phyloP scores from a whole-genome alignment of 2,797 vertebrate genomes.

The Sebastes jordani region DNA sequence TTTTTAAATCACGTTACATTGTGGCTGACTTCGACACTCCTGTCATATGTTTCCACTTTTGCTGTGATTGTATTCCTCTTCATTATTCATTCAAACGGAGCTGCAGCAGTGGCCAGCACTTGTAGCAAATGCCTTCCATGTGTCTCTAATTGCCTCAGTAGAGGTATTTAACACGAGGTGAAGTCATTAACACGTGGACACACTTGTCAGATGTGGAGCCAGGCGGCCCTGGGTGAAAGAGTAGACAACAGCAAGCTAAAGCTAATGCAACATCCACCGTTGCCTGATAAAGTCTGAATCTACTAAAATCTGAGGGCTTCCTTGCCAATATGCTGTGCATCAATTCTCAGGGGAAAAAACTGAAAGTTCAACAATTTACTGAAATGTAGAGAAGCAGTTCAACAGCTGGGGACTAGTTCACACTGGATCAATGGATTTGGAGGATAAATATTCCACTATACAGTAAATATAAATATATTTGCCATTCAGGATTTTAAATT shows the following conservation, averaged over 20 bases:
- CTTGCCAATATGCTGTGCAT: neutral
- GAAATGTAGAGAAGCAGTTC: neutral
- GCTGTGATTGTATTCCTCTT: slow-evolving; percentile 78
- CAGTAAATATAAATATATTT: neutral
- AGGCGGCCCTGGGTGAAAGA: slow-evolving; percentile 42
- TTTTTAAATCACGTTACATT: slow-evolving; percentile 35
- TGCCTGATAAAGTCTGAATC: neutral
- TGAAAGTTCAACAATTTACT: neutral
- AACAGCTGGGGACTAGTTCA: neutral
- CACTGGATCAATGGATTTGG: neutral
- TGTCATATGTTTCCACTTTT: slow-evolving; percentile 81
- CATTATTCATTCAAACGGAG: slow-evolving; percentile 77
- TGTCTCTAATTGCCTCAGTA: slow-evolving; percentile 73
- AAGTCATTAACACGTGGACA: slow-evolving; percentile 77
- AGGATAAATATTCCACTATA: neutral
- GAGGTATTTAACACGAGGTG: slow-evolving; percentile 74
- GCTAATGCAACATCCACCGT: neutral
- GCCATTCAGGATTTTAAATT: neutral
- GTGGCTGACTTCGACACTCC: slow-evolving; percentile 46
- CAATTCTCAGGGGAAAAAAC: neutral
- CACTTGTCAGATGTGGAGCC: slow-evolving; percentile 72
- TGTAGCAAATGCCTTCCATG: slow-evolving; percentile 78
- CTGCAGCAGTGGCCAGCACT: slow-evolving; percentile 68
- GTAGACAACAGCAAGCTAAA: slow-evolving; percentile 13
- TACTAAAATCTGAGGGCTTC: neutral